phyloP scores from a whole-genome alignment of 2,113 vertebrate genomes.

The Aythya baeri region DNA sequence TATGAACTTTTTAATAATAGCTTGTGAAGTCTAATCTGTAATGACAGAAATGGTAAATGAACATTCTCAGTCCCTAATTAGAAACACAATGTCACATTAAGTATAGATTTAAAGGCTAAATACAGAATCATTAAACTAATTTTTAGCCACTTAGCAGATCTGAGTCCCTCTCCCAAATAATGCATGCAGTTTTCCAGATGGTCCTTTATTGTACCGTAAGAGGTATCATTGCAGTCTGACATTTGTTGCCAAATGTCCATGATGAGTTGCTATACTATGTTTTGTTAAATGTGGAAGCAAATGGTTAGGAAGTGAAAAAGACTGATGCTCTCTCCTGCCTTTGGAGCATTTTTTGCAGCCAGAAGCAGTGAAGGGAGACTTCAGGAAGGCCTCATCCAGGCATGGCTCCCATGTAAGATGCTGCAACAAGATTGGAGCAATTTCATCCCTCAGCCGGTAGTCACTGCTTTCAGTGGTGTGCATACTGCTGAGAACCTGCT shows the following conservation, averaged over 20 bases:
- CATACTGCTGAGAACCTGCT: fast-evolving
- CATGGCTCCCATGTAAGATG: neutral
- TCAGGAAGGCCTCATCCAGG: neutral
- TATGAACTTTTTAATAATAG: neutral
- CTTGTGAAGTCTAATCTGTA: slow-evolving; percentile 11
- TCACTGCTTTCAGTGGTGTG: neutral
- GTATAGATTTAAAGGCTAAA: slow-evolving; percentile 30
- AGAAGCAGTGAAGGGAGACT: neutral
- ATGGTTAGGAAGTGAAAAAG: neutral
- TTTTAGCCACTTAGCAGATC: slow-evolving; percentile 32
- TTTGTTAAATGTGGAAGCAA: neutral
- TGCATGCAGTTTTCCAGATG: neutral
- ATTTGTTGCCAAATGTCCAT: neutral
- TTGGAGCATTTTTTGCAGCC: neutral
- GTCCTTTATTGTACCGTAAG: neutral
- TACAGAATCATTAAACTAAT: slow-evolving; percentile 43
- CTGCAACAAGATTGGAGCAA: neutral
- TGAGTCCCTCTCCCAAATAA: neutral
- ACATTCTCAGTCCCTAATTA: slow-evolving; percentile 23
- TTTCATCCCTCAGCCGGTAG: neutral
- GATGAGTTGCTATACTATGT: neutral
- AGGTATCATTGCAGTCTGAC: neutral
- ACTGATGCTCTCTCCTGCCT: neutral
- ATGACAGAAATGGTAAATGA: slow-evolving; percentile 37
- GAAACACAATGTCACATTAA: slow-evolving; percentile 1